Evolutionary conservation across 1,140 invertebrate species (phyloP).

Genomic region (Octopus bimaculoides): DNA sequence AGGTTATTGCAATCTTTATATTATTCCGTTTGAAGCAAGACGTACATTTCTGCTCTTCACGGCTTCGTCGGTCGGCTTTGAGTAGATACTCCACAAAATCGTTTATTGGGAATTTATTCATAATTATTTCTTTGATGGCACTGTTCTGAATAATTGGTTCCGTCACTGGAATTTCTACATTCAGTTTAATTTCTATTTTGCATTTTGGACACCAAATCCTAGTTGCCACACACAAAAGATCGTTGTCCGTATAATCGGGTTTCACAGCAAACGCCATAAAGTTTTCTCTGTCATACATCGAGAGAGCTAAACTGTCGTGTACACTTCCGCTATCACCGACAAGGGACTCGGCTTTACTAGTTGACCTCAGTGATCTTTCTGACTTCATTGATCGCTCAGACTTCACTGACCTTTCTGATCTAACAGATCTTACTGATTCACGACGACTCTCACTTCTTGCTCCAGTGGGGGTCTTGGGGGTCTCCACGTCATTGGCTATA

Average conservation of each 20-base stretch:
- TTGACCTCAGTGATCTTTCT: background rate
- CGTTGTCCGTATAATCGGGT: no score
- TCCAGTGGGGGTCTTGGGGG: background rate
- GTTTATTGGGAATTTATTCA: background rate
- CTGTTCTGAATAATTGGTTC: no score
- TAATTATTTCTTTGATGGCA: background rate
- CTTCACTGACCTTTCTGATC: background rate
- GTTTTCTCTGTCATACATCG: no score
- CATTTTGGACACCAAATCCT: no score
- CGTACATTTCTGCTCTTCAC: background rate
- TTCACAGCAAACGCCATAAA: no score
- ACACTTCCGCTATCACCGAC: no score
- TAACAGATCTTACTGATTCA: background rate
- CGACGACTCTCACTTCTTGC: background rate
- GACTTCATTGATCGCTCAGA: background rate
- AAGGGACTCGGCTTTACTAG: background rate
- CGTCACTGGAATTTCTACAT: no score
- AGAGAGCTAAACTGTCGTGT: no score
- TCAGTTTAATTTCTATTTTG: no score
- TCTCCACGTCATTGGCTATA: background rate
- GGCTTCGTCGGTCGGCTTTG: background rate
- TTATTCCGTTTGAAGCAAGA: background rate
- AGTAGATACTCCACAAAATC: background rate
- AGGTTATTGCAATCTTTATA: background rate
- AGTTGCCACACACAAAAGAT: no score